These are phyloP conservation scores for Aphelenchoides fujianensis DNA, from an alignment of 1,140 invertebrate genomes.

Conservation along the genomic window DNA sequence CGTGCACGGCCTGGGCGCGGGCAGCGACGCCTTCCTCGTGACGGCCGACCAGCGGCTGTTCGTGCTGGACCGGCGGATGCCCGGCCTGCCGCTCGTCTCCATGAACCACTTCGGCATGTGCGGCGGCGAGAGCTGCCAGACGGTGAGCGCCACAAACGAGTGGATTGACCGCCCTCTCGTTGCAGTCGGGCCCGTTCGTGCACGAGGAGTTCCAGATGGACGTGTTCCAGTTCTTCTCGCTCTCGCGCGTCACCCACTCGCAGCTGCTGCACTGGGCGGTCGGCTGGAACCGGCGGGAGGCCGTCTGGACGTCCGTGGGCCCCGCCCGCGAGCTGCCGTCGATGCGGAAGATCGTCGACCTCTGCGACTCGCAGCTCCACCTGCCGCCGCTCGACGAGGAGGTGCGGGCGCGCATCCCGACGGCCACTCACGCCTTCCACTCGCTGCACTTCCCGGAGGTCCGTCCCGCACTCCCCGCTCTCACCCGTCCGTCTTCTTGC, in stretches of 20 bases:
- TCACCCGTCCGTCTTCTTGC: not conserved
- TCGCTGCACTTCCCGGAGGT: slow-evolving; percentile 3
- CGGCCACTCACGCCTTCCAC: not conserved
- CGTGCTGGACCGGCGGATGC: slow-evolving; percentile 19
- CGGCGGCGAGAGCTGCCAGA: slow-evolving; percentile 7
- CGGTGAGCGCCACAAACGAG: not conserved
- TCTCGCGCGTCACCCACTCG: not conserved
- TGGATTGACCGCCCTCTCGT: not conserved
- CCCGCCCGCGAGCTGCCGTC: not conserved
- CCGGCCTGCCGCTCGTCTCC: not conserved
- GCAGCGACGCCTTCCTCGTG: not conserved
- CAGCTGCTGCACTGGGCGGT: slow-evolving; percentile 6
- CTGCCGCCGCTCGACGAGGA: not conserved
- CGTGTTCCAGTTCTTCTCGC: slow-evolving; percentile 2
- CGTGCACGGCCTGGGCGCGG: not conserved
- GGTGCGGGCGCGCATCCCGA: not conserved
- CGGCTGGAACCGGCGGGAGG: slow-evolving; percentile 14
- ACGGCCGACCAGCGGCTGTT: slow-evolving; percentile 4
- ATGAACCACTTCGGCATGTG: slow-evolving; percentile 14
- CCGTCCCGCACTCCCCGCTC: not conserved
- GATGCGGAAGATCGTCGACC: not conserved
- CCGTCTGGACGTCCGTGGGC: slow-evolving; percentile 16
- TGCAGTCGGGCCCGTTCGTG: slow-evolving; percentile 10
- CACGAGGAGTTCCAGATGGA: slow-evolving; percentile 4
- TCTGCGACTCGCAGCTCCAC: not conserved